Evolutionary conservation across 2,888 invertebrate species (phyloP).

Genomic region (Ophion costatus): DNA sequence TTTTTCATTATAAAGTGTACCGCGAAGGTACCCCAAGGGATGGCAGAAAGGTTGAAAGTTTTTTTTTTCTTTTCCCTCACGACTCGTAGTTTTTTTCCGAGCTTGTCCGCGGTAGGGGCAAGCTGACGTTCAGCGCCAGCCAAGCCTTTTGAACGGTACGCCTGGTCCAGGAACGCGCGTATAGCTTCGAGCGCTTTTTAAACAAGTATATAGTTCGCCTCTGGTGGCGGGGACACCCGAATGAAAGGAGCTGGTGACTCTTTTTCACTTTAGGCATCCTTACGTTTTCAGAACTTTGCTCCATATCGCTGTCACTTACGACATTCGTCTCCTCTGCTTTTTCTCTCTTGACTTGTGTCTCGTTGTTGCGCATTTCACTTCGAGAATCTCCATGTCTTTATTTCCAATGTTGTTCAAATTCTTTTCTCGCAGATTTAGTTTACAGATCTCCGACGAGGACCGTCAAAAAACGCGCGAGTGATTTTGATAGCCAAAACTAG

Average conservation of each 20-base stretch:
- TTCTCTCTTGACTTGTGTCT: slow-evolving; percentile 2
- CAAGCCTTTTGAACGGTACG: slow-evolving; percentile 28
- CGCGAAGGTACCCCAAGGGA: slow-evolving; percentile 17
- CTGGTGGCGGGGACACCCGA: slow-evolving; percentile 39
- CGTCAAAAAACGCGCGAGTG: too few species aligned
- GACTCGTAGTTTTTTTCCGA: slow-evolving; percentile 9
- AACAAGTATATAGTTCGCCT: slow-evolving; percentile 29
- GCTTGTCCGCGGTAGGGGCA: background rate
- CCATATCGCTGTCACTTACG: background rate
- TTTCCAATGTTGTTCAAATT: too few species aligned
- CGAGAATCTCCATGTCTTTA: too few species aligned
- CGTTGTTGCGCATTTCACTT: slow-evolving; percentile 56
- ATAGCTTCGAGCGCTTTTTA: slow-evolving; percentile 1
- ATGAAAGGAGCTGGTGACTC: slow-evolving; percentile 18
- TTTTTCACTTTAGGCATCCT: slow-evolving; percentile 18
- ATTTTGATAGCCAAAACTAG: too few species aligned
- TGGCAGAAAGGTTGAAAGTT: slow-evolving; percentile 24
- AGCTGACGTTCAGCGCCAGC: background rate
- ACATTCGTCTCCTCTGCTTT: background rate
- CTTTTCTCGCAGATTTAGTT: too few species aligned
- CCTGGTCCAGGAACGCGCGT: slow-evolving; percentile 12
- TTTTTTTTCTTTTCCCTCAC: slow-evolving; percentile 5
- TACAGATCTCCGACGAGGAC: too few species aligned
- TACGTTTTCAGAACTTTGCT: slow-evolving; percentile 11
- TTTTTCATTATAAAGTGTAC: slow-evolving; percentile 60